These are phyloP conservation scores for Muscicapa adusta DNA, from an alignment of 2,113 vertebrate species.

Conservation along the genomic window DNA sequence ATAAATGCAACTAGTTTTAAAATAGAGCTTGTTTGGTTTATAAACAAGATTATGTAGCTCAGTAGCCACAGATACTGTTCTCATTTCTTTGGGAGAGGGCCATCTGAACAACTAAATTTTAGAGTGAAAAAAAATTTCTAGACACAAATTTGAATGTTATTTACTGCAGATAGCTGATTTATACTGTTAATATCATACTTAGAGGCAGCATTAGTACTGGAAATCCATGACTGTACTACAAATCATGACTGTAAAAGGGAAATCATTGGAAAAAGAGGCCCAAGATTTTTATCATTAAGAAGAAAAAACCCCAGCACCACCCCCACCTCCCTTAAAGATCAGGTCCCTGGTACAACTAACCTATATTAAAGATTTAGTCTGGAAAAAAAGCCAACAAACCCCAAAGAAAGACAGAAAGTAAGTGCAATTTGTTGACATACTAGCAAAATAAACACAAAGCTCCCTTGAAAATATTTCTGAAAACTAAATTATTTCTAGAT, in stretches of 20 bases:
- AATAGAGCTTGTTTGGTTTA: background rate
- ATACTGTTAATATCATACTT: background rate
- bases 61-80: background rate
- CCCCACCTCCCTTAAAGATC: background rate
- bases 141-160: background rate
- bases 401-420: background rate
- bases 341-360: background rate
- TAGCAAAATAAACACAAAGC: background rate
- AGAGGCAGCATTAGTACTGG: background rate
- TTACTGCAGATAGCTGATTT: background rate
- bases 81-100: background rate
- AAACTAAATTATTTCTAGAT: background rate
- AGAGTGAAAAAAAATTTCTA: background rate
- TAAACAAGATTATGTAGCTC: background rate
- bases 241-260: background rate
- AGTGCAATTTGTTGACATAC: background rate
- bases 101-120: background rate
- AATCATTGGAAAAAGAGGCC: background rate
- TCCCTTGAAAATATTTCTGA: background rate
- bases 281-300: background rate
- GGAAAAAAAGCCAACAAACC: background rate
- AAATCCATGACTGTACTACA: background rate
- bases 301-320: background rate
- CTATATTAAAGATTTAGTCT: background rate
- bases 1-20: background rate